Percentiles rank a stretch among this genome's conserved stretches.
phyloP scores from a whole-genome alignment of 2,888 invertebrate genomes.

The Coenonympha glycerion region DNA sequence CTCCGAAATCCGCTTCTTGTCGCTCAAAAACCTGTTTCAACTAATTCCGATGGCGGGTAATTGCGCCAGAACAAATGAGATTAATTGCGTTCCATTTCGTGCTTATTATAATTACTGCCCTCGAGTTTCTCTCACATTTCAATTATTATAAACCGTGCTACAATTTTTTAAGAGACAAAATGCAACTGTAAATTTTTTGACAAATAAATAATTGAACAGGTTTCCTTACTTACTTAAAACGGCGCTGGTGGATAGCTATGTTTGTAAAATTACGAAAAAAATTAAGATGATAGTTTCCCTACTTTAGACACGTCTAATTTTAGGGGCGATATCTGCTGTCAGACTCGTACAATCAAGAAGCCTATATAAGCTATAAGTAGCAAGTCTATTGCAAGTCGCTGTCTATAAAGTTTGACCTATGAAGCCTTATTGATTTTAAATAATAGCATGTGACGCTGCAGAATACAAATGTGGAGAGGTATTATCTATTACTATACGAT shows the following conservation, averaged over 20 bases:
- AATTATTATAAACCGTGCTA: conserved; percentile 25
- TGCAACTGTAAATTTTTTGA: conserved; percentile 21
- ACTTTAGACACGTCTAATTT: no score
- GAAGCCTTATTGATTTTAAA: no score
- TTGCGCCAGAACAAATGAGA: conserved; percentile 54
- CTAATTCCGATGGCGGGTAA: conserved; percentile 66
- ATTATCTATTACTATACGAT: no score
- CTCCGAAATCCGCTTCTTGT: conserved; percentile 45
- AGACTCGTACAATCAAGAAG: no score
- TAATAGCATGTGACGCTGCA: no score
- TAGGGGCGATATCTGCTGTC: no score
- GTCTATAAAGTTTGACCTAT: no score
- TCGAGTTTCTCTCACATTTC: conserved; percentile 37
- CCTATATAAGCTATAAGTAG: no score
- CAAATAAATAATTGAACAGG: conserved; percentile 15
- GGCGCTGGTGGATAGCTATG: not conserved
- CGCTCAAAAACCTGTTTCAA: conserved; percentile 49
- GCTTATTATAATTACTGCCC: conserved; percentile 47
- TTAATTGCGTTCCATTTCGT: conserved; percentile 48
- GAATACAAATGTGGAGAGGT: no score
- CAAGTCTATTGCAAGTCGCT: no score
- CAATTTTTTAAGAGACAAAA: conserved; percentile 25
- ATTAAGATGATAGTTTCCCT: no score
- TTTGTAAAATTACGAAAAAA: not conserved
- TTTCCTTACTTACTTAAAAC: conserved; percentile 26